Evolutionary conservation across 92 coral and sea anemone species (phyloP).

Genomic region (Porites evermanni): DNA sequence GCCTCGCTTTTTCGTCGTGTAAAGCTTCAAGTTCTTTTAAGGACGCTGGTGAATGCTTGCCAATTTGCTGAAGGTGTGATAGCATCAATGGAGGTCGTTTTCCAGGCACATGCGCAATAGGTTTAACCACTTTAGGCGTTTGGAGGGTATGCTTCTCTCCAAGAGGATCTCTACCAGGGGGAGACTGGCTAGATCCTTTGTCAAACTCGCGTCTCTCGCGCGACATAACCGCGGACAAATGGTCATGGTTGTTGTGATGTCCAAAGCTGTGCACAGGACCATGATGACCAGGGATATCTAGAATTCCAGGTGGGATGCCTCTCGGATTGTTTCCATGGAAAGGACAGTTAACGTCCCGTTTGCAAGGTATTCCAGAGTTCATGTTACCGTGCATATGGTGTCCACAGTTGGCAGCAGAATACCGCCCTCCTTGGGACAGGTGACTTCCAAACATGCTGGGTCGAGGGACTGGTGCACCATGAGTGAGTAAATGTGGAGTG

Average conservation of each 20-base stretch:
- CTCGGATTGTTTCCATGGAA: slow-evolving; percentile 93
- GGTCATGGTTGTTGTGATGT: slow-evolving; percentile 75
- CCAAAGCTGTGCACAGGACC: slow-evolving; percentile 74
- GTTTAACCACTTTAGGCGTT: slow-evolving; percentile 87
- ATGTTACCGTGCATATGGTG: slow-evolving; percentile 84
- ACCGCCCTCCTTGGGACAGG: slow-evolving; percentile 76
- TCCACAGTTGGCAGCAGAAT: slow-evolving; percentile 74
- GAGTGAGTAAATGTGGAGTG: slow-evolving; percentile 96
- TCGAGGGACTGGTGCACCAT: slow-evolving; percentile 73
- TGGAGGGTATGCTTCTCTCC: slow-evolving; percentile 71
- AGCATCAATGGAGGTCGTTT: slow-evolving; percentile 90
- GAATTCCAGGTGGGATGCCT: slow-evolving; percentile 58
- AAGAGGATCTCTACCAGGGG: slow-evolving; percentile 64
- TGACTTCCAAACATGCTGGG: slow-evolving; percentile 76
- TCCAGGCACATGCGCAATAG: slow-evolving; percentile 94
- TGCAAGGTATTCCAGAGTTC: slow-evolving; percentile 82
- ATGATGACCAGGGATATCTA: slow-evolving; percentile 78
- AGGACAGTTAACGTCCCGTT: slow-evolving; percentile 96
- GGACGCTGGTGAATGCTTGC: slow-evolving; percentile 64
- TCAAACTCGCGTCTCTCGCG: slow-evolving; percentile 80
- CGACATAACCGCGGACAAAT: slow-evolving; percentile 74
- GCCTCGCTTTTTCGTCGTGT: slow-evolving; percentile 79
- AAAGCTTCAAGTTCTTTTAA: slow-evolving; percentile 66
- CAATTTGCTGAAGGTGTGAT: slow-evolving; percentile 87
- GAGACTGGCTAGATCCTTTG: slow-evolving; percentile 70